These are phyloP conservation scores for Piliocolobus tephrosceles DNA, from an alignment of 2,113 vertebrate species.

Conservation along the genomic window DNA sequence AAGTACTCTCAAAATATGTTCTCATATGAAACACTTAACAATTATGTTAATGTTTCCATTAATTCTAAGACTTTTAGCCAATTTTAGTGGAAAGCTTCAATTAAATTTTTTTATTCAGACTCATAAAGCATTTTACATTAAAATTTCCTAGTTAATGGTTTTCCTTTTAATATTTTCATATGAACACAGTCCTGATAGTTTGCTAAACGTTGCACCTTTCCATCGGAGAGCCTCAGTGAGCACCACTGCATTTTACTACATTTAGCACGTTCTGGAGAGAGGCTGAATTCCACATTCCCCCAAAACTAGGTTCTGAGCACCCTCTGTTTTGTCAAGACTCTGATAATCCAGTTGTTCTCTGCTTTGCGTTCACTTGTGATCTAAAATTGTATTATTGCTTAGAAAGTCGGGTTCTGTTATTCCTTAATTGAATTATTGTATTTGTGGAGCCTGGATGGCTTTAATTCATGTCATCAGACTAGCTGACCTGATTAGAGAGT, in stretches of 20 bases:
- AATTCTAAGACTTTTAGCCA: neutral
- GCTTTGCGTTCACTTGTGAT: neutral
- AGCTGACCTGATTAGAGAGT: slow-evolving; percentile 66
- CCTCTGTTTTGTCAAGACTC: neutral
- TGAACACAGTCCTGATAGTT: neutral
- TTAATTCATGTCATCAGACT: slow-evolving; percentile 49
- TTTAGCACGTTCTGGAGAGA: neutral
- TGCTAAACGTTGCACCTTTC: rapidly evolving
- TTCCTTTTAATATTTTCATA: neutral
- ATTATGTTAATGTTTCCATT: neutral
- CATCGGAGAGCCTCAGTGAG: rapidly evolving
- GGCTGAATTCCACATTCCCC: neutral
- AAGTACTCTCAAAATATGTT: too few relatives aligned
- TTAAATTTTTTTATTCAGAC: neutral
- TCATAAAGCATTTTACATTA: neutral
- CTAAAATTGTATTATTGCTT: slow-evolving; percentile 32
- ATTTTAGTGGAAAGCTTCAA: neutral
- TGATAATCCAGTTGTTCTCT: neutral
- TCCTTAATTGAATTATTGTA: slow-evolving; percentile 44
- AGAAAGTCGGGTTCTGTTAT: slow-evolving; percentile 42
- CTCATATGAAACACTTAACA: too few relatives aligned
- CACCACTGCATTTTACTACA: rapidly evolving
- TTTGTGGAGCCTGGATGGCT: slow-evolving; percentile 62
- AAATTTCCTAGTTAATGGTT: neutral
- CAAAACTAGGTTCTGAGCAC: neutral